Base-by-base conservation (phyloP, 64 coral and sea anemone genomes). In the Dendronephthya gigantea region DNA sequence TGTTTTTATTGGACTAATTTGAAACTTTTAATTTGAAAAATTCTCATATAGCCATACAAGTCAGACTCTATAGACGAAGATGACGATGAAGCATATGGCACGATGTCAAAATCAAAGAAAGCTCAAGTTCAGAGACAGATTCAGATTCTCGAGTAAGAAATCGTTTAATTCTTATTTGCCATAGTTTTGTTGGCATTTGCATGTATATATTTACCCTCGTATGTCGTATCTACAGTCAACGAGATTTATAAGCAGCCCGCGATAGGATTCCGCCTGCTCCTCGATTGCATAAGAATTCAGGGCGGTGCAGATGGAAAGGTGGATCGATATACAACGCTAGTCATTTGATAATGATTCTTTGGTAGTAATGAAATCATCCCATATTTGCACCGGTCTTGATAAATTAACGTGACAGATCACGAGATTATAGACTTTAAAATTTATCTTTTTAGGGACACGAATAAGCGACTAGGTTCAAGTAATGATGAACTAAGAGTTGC, bases 61-160 rank as follows among this genome's bases (percentile, higher is more conserved):
- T 89, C 84, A 32, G 82, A 27, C 10, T 81, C 82, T 41, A 89
- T 88, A 14, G 85, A 91, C 2, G 94, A 96, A 29, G 91, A 90
- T 14, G 85, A 91, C 2, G 94, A 96, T 31, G 94, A 97, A 49
- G 91, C 94, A 5, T 97, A 97, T 70, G 87, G 55, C 40, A 89
- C 94, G 17, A 45, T 97, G 84, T 84, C 84, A 15, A 62, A 62
- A n/a, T 87, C 84, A 28, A 93, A 65, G 7, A 68, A 93, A 28
- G 83, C 88, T 2, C 65, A 62, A 62, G 55, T 93, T n/a, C 82
- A 89, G 7, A 85, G 90, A 41, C 91, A 97, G 25, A 50, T 93
- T 15, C 82, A 86, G 84, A 85, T 93, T 49, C 75, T 93, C 19
- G 83, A 88, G 91, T 92, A 89, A 39, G 91, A 85, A 85, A 56